Base-by-base conservation (phyloP, 2,888 invertebrate species). In the Spilosoma lubricipeda region DNA sequence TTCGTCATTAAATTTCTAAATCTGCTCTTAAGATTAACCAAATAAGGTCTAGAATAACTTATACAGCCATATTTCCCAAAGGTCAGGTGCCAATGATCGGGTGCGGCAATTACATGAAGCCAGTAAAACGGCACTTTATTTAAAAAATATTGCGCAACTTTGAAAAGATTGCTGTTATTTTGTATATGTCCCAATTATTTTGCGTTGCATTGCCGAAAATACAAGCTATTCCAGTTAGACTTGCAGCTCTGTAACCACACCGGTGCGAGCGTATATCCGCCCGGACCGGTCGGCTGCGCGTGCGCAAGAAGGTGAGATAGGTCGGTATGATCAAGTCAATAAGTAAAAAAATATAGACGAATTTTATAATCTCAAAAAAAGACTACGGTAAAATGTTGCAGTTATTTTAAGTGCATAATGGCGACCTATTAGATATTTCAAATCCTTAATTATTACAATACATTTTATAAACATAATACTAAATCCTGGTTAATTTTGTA, bases 211-310 rank as follows among this genome's bases (percentile, higher is more conserved):
- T 69, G 18, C 23, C 69, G 18, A 74, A n/a, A 69, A 59, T 70
- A 65, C n/a, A 30, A 67, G 42, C 74, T 67, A 75, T 81, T 84
- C 80, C 77, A 78, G 80, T 73, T n/a, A 64, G 48, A 56, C 59
- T 52, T 67, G 74, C 42, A 42, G 45, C 67, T 71, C 52, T 68
- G 72, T 67, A 74, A 77, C 69, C 65, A 80, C 78, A 82, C 81
- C 82, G 81, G 84, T 79, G 77, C 72, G 71, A 77, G 59, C 71
- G 75, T 79, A 78, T 78, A 80, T 82, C 82, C 84, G 82, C 80
- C 63, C 81, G 67, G 76, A 87, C 86, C 88, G 86, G 88, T 87
- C 82, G 68, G 30, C 20, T 64, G 79, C 70, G 69, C 15, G 52
- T 64, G 52, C 70, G 67, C 42, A 65, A 74, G 70, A 78, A 18